phyloP scores from a whole-genome alignment of 2,888 invertebrate genomes.

The Cephonodes hylas region DNA sequence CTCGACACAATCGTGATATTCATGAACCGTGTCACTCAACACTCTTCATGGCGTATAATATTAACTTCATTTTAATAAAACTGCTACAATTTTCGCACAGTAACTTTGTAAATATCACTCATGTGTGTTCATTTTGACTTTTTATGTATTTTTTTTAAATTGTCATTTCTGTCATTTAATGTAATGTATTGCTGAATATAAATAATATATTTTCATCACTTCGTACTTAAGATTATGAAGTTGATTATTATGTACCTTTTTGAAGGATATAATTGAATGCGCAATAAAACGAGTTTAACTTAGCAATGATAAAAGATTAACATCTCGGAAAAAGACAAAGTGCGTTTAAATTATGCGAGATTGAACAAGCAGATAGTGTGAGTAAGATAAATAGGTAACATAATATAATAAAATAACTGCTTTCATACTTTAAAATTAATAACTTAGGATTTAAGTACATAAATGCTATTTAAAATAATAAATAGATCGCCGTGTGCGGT shows the following conservation, averaged over 20 bases:
- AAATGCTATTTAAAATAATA: too few relatives aligned
- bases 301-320: constrained; percentile 11
- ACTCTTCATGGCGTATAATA: constrained; percentile 36
- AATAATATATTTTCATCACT: background rate
- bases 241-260: background rate
- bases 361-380: background rate
- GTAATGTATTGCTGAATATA: background rate
- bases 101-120: too few relatives aligned
- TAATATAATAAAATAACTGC: background rate
- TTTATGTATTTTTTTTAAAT: background rate
- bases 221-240: background rate
- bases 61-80: constrained; percentile 1
- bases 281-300: constrained; percentile 22
- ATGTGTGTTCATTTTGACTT: background rate
- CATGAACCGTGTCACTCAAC: constrained; percentile 51
- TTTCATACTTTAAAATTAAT: too few relatives aligned
- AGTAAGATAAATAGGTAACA: background rate
- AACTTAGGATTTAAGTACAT: too few relatives aligned
- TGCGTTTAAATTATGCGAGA: background rate
- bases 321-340: background rate
- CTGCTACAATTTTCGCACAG: background rate
- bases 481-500: too few relatives aligned
- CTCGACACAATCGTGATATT: constrained; percentile 66
- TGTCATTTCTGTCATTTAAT: background rate
- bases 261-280: background rate